These are phyloP conservation scores for Ctenodactylus gundi DNA, from an alignment of 2,113 vertebrate genomes.

Conservation along the genomic window DNA sequence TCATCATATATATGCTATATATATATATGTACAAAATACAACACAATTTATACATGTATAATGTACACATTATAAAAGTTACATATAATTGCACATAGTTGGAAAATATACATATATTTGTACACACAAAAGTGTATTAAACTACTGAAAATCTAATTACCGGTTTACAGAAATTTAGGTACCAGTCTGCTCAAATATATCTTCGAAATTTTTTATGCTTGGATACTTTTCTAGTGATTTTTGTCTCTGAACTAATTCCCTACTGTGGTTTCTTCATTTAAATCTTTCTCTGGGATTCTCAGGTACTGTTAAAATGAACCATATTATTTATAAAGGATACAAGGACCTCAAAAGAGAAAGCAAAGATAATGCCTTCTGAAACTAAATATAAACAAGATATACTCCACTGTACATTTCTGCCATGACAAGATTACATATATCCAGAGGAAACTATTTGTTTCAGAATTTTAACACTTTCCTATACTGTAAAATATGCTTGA, in stretches of 20 bases:
- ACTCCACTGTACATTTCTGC: background rate
- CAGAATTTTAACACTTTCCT: conserved; percentile 33
- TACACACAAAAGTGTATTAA: conserved; percentile 12
- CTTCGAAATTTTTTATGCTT: conserved; percentile 36
- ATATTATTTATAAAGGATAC: conserved; percentile 46
- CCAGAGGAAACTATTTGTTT: conserved; percentile 35
- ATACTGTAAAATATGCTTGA: conserved; percentile 3
- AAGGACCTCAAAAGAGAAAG: conserved; percentile 48
- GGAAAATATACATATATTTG: background rate
- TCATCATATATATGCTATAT: background rate
- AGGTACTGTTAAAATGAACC: background rate
- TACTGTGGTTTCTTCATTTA: conserved; percentile 38
- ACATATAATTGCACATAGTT: background rate
- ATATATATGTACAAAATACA: background rate
- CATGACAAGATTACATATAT: background rate
- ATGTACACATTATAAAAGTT: background rate
- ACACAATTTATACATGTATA: background rate
- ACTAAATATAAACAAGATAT: conserved; percentile 43
- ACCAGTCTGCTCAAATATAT: background rate
- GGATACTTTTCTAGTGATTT: background rate
- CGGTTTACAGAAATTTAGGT: conserved; percentile 37
- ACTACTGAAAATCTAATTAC: conserved; percentile 35
- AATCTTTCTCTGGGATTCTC: background rate
- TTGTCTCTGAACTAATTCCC: conserved; percentile 32
- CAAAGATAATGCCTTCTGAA: conserved; percentile 16